Base-by-base conservation (phyloP, 1,140 invertebrate species). In the Mycetomoellerius zeteki region DNA sequence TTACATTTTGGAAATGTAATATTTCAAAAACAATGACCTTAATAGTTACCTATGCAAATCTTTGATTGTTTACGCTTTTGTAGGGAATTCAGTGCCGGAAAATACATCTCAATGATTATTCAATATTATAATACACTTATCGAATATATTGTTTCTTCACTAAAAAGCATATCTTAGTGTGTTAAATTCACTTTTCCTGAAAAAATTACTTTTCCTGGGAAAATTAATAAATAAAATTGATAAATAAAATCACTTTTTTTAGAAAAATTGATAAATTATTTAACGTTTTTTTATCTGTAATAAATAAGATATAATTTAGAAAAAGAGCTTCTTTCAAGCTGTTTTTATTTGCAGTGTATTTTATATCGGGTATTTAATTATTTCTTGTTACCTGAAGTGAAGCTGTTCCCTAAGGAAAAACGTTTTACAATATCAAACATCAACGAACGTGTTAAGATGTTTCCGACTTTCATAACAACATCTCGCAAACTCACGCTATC, bases 1-100 rank as follows among this genome's bases (percentile, higher is more conserved):
- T 75, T 50, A 50, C 56, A 84, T 84, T 62, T 75, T 84, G 27
- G n/a, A 75, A 73, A 84, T 73, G 33, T 75, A 84, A 84, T 84
- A 47, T 84, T 67, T 50, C 21, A 54, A n/a, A 43, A 72, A 73
- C 54, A 47, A 73, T 21, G 0, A 37, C n/a, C 27, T 24, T 24
- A 77, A 27, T 16, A 0, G 14, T 21, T 56, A 37, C 2, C 30
- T 21, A 2, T 12, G 3, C 21, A 8, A 8, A 3, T 69, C 64
- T 81, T 71, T 69, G 27, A 65, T 56, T 71, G 8, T 43, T 37
- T 27, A 4, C 50, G 21, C 21, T 81, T 69, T 81, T 43, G 33
- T 30, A 43, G 8, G 14, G 5, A 27, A 81, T 43, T 43, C 37
- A 3, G 16, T 4, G 16, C 4, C 19, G 14, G 14, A 33, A 50